These are phyloP conservation scores for Lasiurus borealis DNA, from an alignment of 2,113 vertebrate genomes.

Conservation along the genomic window DNA sequence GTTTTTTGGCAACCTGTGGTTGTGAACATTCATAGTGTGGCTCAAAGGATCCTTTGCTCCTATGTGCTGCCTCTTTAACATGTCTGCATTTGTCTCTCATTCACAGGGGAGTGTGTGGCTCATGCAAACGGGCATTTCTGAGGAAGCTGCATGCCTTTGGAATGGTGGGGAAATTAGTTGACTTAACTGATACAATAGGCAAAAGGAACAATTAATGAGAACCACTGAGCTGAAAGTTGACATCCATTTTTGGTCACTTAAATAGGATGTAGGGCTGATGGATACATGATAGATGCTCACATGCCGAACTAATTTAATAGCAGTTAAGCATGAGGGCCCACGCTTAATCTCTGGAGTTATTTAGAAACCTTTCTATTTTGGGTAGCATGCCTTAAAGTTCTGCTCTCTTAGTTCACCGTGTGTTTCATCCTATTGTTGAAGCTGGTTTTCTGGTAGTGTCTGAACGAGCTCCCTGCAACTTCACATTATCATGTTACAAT, in stretches of 20 bases:
- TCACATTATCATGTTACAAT: conserved; percentile 86
- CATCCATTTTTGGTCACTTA: conserved; percentile 40
- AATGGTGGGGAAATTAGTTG: not conserved
- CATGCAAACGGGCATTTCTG: not conserved
- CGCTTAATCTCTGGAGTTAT: conserved; percentile 78
- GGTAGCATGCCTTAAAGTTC: conserved; percentile 79
- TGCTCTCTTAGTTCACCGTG: conserved; percentile 79
- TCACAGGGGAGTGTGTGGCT: not conserved
- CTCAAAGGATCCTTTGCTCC: not conserved
- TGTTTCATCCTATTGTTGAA: conserved; percentile 85
- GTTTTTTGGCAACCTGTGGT: not conserved
- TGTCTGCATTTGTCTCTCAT: not conserved
- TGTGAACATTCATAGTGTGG: not conserved
- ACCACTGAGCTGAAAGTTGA: not conserved
- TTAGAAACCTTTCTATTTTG: conserved; percentile 79
- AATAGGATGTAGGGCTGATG: not conserved
- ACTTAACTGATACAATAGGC: not conserved
- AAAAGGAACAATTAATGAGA: not conserved
- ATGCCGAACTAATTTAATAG: conserved; percentile 61
- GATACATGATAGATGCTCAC: not conserved
- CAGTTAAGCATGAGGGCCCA: conserved; percentile 47
- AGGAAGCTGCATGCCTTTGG: not conserved
- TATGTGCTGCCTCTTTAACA: not conserved
- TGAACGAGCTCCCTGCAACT: conserved; percentile 85
- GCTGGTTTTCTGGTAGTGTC: conserved; percentile 85